Percentiles rank a stretch among this genome's conserved stretches.
Conservation (phyloP, 2,113 vertebrate species). For the Excalfactoria chinensis region DNA sequence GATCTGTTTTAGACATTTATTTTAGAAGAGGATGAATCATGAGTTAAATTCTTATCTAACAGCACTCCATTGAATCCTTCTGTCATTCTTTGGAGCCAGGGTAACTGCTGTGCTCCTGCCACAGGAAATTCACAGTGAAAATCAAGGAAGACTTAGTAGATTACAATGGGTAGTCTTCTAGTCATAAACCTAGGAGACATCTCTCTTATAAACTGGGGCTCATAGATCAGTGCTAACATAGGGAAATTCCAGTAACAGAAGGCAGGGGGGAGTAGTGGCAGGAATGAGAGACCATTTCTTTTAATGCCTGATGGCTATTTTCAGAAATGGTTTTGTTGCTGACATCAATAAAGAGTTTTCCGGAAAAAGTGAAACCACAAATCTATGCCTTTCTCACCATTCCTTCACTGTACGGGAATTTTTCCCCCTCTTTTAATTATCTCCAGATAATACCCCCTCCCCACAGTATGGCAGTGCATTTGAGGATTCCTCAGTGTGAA, state of each 20-base stretch:
- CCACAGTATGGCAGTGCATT: background rate
- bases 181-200: background rate
- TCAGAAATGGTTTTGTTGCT: background rate
- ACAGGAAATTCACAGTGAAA: background rate
- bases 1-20: background rate
- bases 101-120: background rate
- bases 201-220: background rate
- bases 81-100: background rate
- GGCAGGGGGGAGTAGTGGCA: rapidly evolving
- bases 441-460: background rate
- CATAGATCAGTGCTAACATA: background rate
- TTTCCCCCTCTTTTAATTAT: background rate
- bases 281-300: background rate
- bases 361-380: background rate
- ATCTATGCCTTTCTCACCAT: background rate
- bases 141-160: background rate
- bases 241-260: background rate
- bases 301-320: background rate
- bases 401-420: background rate
- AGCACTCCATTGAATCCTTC: background rate
- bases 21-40: background rate
- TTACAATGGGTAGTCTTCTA: background rate
- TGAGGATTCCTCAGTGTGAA: background rate
- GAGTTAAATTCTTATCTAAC: background rate
- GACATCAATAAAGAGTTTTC: background rate